Percentiles rank a stretch among this genome's conserved stretches.
phyloP scores from a whole-genome alignment of 53 echinoderm and acorn worm species.

The Zoroaster sp. region DNA sequence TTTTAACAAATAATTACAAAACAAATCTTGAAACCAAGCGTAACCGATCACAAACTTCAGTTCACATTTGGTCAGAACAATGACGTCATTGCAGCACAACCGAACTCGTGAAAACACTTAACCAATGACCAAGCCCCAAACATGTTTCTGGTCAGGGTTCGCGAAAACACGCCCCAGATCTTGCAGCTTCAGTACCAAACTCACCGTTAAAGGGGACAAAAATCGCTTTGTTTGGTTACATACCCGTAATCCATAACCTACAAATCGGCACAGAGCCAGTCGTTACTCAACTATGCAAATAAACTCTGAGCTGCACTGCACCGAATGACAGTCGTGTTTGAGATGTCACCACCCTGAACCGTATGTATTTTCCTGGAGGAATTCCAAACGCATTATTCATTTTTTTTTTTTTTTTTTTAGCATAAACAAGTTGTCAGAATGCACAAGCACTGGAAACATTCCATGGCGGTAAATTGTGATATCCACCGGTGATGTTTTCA shows the following conservation, averaged over 20 bases:
- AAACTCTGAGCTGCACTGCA: constrained; percentile 12
- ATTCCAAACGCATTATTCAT: constrained; percentile 49
- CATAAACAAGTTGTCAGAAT: constrained; percentile 17
- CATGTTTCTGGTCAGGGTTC: too few species aligned
- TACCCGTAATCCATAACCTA: constrained; percentile 31
- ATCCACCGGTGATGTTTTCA: not conserved
- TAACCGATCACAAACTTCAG: too few species aligned
- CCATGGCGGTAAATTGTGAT: not conserved
- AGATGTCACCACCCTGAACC: constrained; percentile 15
- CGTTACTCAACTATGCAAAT: constrained; percentile 4
- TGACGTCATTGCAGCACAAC: too few species aligned
- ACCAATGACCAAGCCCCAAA: too few species aligned
- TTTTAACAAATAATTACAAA: too few species aligned
- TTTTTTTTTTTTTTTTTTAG: not conserved
- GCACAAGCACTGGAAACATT: not conserved
- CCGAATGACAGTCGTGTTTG: not conserved
- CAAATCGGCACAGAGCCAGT: not conserved
- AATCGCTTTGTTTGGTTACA: constrained; percentile 35
- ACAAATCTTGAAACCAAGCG: too few species aligned
- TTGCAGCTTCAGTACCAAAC: not conserved
- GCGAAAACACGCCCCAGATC: not conserved
- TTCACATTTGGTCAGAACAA: too few species aligned
- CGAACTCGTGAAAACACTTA: too few species aligned
- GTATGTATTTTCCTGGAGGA: not conserved
- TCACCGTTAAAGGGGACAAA: not conserved